These are phyloP conservation scores for Phodopus roborovskii DNA, from an alignment of 2,113 vertebrate genomes.

Conservation along the genomic window DNA sequence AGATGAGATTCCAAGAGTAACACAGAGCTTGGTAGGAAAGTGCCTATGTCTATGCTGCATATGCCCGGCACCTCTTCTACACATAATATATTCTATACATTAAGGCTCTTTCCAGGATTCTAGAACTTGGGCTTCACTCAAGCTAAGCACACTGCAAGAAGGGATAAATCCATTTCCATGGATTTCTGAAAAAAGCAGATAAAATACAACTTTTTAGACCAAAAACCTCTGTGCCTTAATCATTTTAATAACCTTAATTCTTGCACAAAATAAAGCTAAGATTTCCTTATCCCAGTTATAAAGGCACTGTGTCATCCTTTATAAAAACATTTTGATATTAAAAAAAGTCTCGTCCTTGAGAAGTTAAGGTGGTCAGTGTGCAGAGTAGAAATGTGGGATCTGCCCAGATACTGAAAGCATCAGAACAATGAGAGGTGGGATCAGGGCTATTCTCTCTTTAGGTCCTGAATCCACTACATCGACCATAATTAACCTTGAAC, in stretches of 20 bases:
- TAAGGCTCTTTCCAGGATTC: slow-evolving; percentile 53
- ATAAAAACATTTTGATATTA: slow-evolving; percentile 51
- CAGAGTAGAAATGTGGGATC: slow-evolving; percentile 57
- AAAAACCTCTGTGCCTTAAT: slow-evolving; percentile 73
- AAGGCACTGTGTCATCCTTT: slow-evolving; percentile 66
- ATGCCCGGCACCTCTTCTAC: slow-evolving; percentile 55
- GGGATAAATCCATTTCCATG: slow-evolving; percentile 44
- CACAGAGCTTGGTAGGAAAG: slow-evolving; percentile 53
- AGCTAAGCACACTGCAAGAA: slow-evolving; percentile 44
- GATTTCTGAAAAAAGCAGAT: slow-evolving; percentile 77
- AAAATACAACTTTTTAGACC: slow-evolving; percentile 76
- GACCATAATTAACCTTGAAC: slow-evolving; percentile 82
- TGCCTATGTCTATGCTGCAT: slow-evolving; percentile 20
- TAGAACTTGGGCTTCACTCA: slow-evolving; percentile 52
- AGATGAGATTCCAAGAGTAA: slow-evolving; percentile 48
- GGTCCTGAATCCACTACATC: slow-evolving; percentile 79
- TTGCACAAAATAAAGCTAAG: slow-evolving; percentile 87
- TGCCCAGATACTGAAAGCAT: slow-evolving; percentile 39
- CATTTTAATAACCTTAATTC: slow-evolving; percentile 81
- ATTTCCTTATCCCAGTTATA: slow-evolving; percentile 88
- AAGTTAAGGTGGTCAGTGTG: slow-evolving; percentile 56
- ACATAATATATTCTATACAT: neutral
- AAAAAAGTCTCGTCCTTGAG: slow-evolving; percentile 49
- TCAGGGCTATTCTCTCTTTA: slow-evolving; percentile 72
- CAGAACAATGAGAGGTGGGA: slow-evolving; percentile 49